A percentile compares a stretch with the other conserved stretches of the same genome.
These are phyloP conservation scores for Pelmatolapia mariae DNA, from an alignment of 2,113 vertebrate genomes.

Conservation along the genomic window DNA sequence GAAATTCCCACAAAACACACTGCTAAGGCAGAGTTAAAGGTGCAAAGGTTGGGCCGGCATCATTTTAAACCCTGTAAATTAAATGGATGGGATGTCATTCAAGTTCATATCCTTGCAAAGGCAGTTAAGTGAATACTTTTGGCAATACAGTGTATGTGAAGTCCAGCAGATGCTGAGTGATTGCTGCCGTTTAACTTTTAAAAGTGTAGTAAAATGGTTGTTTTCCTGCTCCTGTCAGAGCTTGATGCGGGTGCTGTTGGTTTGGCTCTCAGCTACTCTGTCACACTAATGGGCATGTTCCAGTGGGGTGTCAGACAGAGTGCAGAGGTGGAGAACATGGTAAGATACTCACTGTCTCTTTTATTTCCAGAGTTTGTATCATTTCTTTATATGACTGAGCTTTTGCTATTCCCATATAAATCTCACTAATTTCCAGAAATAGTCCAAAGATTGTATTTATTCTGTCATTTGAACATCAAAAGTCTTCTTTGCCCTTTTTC, in stretches of 20 bases:
- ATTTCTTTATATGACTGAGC: neutral
- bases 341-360: constrained; percentile 42
- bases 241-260: constrained; percentile 87
- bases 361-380: neutral
- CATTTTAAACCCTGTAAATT: neutral
- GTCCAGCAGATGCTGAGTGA: neutral
- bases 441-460: neutral
- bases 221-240: constrained; percentile 51
- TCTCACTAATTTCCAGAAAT: neutral
- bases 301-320: constrained; percentile 96
- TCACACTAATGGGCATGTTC: constrained; percentile 90
- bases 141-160: neutral
- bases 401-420: neutral
- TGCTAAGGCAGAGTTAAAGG: no score
- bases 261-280: constrained; percentile 81
- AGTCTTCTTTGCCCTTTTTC: neutral
- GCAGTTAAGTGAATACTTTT: neutral
- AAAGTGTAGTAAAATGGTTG: neutral
- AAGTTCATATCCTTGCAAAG: neutral
- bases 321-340: constrained; percentile 96
- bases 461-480: neutral
- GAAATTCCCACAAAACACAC: neutral
- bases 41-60: no score
- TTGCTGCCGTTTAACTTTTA: neutral
- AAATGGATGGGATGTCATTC: neutral